These are phyloP conservation scores for Drosophila ercepeae DNA, from an alignment of 1,140 invertebrate species.

Conservation along the genomic window DNA sequence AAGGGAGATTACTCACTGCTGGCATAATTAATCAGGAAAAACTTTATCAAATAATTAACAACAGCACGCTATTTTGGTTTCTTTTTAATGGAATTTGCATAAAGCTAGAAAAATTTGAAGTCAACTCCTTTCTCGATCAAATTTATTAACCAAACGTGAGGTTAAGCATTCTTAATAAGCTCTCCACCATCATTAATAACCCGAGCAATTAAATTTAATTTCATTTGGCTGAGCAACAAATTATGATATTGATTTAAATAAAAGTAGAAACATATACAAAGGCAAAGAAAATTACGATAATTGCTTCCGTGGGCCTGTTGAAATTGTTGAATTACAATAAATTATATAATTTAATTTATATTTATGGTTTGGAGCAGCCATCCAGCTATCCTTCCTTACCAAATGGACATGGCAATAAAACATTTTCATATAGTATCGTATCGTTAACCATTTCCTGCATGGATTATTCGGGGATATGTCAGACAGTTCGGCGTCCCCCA, in stretches of 20 bases:
- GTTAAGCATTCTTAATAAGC: slow-evolving; percentile 41
- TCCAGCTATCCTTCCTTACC: slow-evolving; percentile 4
- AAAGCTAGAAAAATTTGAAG: not conserved
- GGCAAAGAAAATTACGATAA: slow-evolving; percentile 68
- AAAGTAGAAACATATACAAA: slow-evolving; percentile 31
- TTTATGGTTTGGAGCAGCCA: slow-evolving; percentile 52
- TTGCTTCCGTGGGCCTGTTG: slow-evolving; percentile 62
- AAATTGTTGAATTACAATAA: slow-evolving; percentile 72
- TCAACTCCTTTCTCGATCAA: not conserved
- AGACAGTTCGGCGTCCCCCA: slow-evolving; percentile 60
- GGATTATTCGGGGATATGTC: slow-evolving; percentile 38
- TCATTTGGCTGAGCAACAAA: slow-evolving; percentile 33
- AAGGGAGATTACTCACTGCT: slow-evolving; percentile 17
- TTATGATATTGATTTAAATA: slow-evolving; percentile 66
- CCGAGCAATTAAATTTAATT: slow-evolving; percentile 62
- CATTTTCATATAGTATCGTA: slow-evolving; percentile 59
- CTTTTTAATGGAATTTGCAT: not conserved
- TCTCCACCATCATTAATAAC: slow-evolving; percentile 37
- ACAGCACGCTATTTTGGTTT: not conserved
- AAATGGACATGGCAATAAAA: slow-evolving; percentile 56
- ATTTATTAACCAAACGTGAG: slow-evolving; percentile 21
- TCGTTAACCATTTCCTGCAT: slow-evolving; percentile 70
- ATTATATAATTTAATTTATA: slow-evolving; percentile 80
- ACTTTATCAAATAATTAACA: not conserved
- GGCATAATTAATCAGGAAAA: slow-evolving; percentile 1